These are phyloP conservation scores for Heptranchias perlo DNA, from an alignment of 2,113 vertebrate genomes.

Conservation along the genomic window DNA sequence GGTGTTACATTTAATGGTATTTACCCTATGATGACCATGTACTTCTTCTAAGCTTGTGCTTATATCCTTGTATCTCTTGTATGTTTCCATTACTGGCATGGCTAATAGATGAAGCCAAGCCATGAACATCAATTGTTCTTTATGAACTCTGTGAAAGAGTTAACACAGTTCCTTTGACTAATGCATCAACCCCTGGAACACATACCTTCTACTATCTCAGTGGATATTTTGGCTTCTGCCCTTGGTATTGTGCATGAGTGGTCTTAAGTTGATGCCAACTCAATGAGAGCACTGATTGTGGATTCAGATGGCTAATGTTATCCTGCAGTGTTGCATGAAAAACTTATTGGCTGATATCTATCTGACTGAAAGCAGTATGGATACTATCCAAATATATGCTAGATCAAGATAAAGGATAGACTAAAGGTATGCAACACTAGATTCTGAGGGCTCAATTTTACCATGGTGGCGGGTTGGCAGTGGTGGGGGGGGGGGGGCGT, in stretches of 20 bases:
- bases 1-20: neutral
- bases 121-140: neutral
- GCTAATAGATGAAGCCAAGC: neutral
- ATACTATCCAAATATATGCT: too few species aligned
- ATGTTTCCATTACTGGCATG: neutral
- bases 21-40: neutral
- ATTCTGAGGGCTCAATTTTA: too few species aligned
- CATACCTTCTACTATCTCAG: neutral
- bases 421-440: too few species aligned
- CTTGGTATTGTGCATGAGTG: neutral
- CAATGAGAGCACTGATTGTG: neutral
- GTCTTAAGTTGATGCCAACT: neutral
- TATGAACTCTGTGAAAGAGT: neutral
- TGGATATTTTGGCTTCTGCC: neutral
- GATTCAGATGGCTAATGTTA: too few species aligned
- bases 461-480: too few species aligned
- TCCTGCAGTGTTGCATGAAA: too few species aligned
- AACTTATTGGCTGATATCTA: too few species aligned
- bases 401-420: too few species aligned
- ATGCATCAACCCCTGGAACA: neutral
- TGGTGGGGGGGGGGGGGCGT: too few species aligned
- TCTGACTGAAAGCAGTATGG: too few species aligned
- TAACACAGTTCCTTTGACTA: neutral
- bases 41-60: neutral
- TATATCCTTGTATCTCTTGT: neutral